Evolutionary conservation across 1,140 invertebrate species (phyloP).

Genomic region (Theocolax elegans): DNA sequence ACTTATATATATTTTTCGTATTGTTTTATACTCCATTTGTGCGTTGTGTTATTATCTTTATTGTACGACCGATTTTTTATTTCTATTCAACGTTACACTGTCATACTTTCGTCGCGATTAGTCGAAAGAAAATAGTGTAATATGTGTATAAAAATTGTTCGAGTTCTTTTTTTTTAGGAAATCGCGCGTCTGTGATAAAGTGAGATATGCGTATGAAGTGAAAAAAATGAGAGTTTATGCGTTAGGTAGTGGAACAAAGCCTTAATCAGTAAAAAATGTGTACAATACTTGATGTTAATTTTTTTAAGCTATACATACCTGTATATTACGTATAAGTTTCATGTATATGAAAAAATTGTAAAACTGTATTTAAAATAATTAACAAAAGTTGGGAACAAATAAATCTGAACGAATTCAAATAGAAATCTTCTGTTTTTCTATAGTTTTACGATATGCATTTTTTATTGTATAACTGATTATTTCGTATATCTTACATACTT

Average conservation of each 20-base stretch:
- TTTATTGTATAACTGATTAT: too few species aligned
- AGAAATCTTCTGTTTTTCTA: neutral
- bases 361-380: too few species aligned
- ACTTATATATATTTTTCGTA: neutral
- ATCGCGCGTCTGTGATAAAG: constrained; percentile 20
- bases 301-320: constrained; percentile 2
- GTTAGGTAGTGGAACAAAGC: neutral
- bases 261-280: neutral
- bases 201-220: neutral
- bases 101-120: neutral
- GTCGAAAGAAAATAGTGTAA: neutral
- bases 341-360: neutral
- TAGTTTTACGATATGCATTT: too few species aligned
- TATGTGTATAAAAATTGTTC: neutral
- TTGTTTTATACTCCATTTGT: constrained; percentile 11
- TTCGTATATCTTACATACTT: too few species aligned
- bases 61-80: neutral
- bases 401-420: constrained; percentile 16
- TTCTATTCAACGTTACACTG: neutral
- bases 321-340: neutral
- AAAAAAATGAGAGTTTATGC: constrained; percentile 3
- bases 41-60: constrained; percentile 11
- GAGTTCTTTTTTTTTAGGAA: neutral
- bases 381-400: constrained; percentile 13
- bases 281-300: neutral